Evolutionary conservation across 2,113 vertebrate genomes (phyloP).

Genomic region (Hemicordylus capensis): DNA sequence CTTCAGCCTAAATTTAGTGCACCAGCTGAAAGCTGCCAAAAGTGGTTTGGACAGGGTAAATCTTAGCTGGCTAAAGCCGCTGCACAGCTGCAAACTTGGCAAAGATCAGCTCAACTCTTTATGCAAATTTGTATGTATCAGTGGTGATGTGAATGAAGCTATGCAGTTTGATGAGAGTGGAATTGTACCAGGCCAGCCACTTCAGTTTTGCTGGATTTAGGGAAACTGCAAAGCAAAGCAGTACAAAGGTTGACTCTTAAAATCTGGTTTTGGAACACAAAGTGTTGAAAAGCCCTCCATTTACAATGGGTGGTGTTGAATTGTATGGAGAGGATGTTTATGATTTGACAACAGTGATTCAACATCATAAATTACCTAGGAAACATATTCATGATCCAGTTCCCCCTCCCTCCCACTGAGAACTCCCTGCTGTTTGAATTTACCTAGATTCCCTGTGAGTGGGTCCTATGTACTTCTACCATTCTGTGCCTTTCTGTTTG

Average conservation of each 20-base stretch:
- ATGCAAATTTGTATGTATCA: neutral
- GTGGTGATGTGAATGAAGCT: neutral
- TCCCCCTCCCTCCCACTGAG: too few relatives aligned
- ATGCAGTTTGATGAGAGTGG: neutral
- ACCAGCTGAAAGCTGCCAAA: too few relatives aligned
- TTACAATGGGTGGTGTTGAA: neutral
- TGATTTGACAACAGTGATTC: constrained; percentile 15
- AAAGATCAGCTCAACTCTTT: neutral
- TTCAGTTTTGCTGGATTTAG: neutral
- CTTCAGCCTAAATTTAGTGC: too few relatives aligned
- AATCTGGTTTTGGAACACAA: neutral
- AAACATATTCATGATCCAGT: neutral
- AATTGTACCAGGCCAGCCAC: neutral
- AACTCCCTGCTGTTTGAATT: too few relatives aligned
- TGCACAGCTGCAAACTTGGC: neutral
- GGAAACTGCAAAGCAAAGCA: neutral
- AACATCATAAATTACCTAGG: constrained; percentile 7
- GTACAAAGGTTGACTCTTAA: neutral
- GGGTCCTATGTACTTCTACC: too few relatives aligned
- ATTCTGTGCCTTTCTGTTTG: too few relatives aligned
- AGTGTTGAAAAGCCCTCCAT: neutral
- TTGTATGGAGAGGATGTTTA: constrained; percentile 2
- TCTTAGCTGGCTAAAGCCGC: neutral
- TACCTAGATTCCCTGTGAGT: too few relatives aligned
- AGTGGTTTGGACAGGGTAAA: neutral